Evolutionary conservation across 2,113 vertebrate species (phyloP).

Genomic region (Acrocephalus kingi): DNA sequence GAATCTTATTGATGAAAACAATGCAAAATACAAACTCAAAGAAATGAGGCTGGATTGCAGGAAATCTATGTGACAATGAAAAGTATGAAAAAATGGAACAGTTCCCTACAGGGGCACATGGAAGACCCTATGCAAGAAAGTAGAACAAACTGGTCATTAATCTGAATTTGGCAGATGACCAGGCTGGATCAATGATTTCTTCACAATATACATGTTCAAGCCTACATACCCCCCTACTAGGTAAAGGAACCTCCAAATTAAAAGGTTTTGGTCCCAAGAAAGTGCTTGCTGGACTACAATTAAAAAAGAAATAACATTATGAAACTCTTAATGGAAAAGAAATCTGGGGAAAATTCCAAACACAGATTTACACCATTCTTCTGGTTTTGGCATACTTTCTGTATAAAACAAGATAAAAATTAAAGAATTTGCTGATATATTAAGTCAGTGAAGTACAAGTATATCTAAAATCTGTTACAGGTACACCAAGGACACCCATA

Average conservation of each 20-base stretch:
- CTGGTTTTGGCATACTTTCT: neutral
- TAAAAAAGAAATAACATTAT: neutral
- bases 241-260: neutral
- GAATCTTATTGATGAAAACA: neutral
- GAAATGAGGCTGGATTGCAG: neutral
- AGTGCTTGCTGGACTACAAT: neutral
- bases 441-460: neutral
- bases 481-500: neutral
- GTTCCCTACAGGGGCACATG: neutral
- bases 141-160: neutral
- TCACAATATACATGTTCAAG: neutral
- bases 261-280: neutral
- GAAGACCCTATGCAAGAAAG: neutral
- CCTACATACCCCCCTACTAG: neutral
- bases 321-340: neutral
- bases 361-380: neutral
- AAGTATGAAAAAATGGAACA: neutral
- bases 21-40: neutral
- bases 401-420: neutral
- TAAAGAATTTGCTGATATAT: neutral
- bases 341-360: neutral
- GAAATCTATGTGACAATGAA: neutral
- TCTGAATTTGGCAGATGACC: neutral
- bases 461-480: neutral
- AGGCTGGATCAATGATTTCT: neutral